Conservation (phyloP, 2,888 invertebrate genomes). For the Zeuzera pyrina region DNA sequence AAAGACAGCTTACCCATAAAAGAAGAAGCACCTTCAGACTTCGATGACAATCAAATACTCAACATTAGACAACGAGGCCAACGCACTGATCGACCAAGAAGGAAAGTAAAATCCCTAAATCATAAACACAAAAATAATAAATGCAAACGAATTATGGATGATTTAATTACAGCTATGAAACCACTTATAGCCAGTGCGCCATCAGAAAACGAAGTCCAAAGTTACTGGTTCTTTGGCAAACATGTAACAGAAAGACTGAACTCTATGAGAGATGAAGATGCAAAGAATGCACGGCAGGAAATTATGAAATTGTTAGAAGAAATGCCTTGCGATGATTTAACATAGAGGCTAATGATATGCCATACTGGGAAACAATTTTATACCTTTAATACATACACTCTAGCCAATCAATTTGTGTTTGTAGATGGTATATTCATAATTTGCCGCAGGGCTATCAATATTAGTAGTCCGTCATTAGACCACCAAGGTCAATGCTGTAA, state of each 20-base stretch:
- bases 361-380: no score
- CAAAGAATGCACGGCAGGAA: slow-evolving; percentile 36
- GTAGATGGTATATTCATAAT: no score
- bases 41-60: slow-evolving; percentile 22
- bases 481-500: no score
- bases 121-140: slow-evolving; percentile 20
- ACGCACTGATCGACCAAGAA: slow-evolving; percentile 42
- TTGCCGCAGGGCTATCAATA: no score
- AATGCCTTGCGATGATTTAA: no score
- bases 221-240: slow-evolving; percentile 51
- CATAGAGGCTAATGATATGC: no score
- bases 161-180: slow-evolving; percentile 42
- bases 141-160: slow-evolving; percentile 42
- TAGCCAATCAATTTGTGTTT: no score
- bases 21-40: slow-evolving; percentile 30
- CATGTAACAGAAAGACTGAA: slow-evolving; percentile 50
- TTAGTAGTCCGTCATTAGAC: no score
- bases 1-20: no score
- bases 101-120: slow-evolving; percentile 15
- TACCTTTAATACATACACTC: no score
- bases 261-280: slow-evolving; percentile 40
- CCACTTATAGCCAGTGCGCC: slow-evolving; percentile 27
- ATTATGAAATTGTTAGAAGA: slow-evolving; percentile 34
- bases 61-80: slow-evolving; percentile 38
- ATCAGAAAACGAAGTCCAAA: slow-evolving; percentile 15